Evolutionary conservation across 2,113 vertebrate species (phyloP).

Genomic region (Scartelaos histophorus): DNA sequence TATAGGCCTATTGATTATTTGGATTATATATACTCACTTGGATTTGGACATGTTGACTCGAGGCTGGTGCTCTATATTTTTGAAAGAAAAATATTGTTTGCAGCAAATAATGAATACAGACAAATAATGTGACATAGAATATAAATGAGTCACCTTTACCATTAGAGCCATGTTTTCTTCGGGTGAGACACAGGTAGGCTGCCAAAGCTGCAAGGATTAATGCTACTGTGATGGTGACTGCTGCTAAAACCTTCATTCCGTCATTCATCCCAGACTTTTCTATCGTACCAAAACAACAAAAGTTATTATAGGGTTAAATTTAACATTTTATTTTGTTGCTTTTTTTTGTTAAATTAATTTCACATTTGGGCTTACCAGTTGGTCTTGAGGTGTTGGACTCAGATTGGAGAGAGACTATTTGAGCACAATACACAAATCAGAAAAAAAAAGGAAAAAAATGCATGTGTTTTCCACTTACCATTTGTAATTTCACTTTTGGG

Average conservation of each 20-base stretch:
- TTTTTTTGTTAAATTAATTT: background rate
- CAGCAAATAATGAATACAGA: background rate
- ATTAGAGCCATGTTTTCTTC: conserved; percentile 49
- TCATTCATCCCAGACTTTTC: conserved; percentile 57
- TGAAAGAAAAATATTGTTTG: background rate
- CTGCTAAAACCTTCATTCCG: conserved; percentile 68
- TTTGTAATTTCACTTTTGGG: conserved; percentile 26
- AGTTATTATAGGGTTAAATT: background rate
- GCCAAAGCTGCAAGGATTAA: conserved; percentile 55
- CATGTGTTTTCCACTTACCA: conserved; percentile 22
- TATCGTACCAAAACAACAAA: conserved; percentile 43
- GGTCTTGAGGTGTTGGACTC: conserved; percentile 20
- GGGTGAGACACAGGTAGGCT: conserved; percentile 58
- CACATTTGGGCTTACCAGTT: conserved; percentile 37
- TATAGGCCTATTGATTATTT: too few species aligned
- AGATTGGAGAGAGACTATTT: conserved; percentile 37
- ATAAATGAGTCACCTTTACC: conserved; percentile 57
- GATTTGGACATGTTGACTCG: conserved; percentile 24
- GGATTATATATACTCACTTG: conserved; percentile 40
- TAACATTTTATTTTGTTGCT: background rate
- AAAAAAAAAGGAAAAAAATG: background rate
- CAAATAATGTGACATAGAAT: background rate
- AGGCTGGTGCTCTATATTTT: conserved; percentile 31
- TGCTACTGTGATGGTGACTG: conserved; percentile 59
- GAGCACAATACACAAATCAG: background rate